Evolutionary conservation across 2,797 vertebrate genomes (phyloP), one percentile per base, ranked within the genome.

Genomic region (Lacerta viridis): DNA sequence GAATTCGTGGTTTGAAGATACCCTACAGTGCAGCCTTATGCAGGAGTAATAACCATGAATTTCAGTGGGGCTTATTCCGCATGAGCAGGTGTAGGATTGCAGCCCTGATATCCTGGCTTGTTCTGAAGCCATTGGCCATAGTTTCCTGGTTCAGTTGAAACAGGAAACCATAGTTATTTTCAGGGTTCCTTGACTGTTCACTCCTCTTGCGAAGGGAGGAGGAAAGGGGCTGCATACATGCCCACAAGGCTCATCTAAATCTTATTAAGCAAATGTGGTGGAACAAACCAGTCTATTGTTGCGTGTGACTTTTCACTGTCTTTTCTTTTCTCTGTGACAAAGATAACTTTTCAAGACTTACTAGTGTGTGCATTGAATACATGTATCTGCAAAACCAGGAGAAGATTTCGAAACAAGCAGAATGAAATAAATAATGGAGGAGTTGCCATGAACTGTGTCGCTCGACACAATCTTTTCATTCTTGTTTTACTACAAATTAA

Each of bases 281-380:
- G 55, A 29, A 2, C 18, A 20, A 17, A 66, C 59, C n/a, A 86
- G 25, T 3, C 5, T 5, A 3, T 64, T 81, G 80, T 46, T 91
- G 90, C 93, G 91, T 93, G 88, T 75, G 23, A 83, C 66, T 20
- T 23, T 3, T 80, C 39, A 50, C 90, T 88, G 50, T 76, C 6
- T 79, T 59, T 43, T 23, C 50, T 78, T 82, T 87, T 88, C 13
- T 84, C 75, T 88, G 90, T 90, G 90, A 83, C 74, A 77, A 83
- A 29, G 80, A 80, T 0, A 75, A 78, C 81, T 55, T 78, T 81
- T 0, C 29, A 79, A 46, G 46, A 88, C 18, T 59, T 85, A n/a
- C 20, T 87, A 43, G 25, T 90, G 78, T 61, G 86, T 87, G 69
- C 89, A 89, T 85, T 81, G 80, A 82, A 43, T 8, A 0, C 75